Evolutionary conservation across 2,888 invertebrate genomes (phyloP).

Genomic region (Eristalis intricaria): DNA sequence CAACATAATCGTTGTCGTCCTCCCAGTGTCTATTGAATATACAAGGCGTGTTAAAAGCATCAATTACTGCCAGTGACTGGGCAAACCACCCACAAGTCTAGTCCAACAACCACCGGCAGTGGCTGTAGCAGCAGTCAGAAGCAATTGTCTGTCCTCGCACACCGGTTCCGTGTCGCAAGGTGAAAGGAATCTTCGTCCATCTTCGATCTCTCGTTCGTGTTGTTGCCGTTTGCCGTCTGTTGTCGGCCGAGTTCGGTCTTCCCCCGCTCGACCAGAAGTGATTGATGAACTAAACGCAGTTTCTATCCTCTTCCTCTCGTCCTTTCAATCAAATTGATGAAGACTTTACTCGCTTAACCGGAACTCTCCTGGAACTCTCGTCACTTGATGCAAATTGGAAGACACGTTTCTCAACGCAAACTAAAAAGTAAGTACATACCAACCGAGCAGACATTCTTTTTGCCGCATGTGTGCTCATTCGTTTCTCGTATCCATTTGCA

Average conservation of each 20-base stretch:
- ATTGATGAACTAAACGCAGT: constrained; percentile 56
- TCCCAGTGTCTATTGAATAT: constrained; percentile 32
- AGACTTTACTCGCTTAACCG: constrained; percentile 15
- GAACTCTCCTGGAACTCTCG: constrained; percentile 29
- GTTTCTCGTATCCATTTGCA: neutral
- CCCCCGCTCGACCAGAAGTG: constrained; percentile 13
- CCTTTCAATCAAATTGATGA: constrained; percentile 27
- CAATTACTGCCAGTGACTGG: constrained; percentile 47
- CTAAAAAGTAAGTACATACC: constrained; percentile 26
- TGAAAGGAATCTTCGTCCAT: constrained; percentile 27
- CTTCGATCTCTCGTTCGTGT: constrained; percentile 9
- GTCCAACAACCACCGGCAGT: neutral
- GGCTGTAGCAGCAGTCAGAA: neutral
- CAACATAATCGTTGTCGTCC: constrained; percentile 3
- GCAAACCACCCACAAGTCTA: constrained; percentile 53
- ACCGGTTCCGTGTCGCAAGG: constrained; percentile 44
- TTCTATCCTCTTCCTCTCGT: neutral
- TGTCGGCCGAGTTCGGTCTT: constrained; percentile 1
- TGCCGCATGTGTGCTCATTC: neutral
- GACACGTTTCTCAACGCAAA: neutral
- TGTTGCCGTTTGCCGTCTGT: constrained; percentile 26
- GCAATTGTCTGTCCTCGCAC: constrained; percentile 3
- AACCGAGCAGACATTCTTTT: neutral
- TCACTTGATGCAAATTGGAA: neutral
- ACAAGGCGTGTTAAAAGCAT: constrained; percentile 49